Conservation (phyloP, 2,113 vertebrate species). For the Periophthalmodon schlosseri region DNA sequence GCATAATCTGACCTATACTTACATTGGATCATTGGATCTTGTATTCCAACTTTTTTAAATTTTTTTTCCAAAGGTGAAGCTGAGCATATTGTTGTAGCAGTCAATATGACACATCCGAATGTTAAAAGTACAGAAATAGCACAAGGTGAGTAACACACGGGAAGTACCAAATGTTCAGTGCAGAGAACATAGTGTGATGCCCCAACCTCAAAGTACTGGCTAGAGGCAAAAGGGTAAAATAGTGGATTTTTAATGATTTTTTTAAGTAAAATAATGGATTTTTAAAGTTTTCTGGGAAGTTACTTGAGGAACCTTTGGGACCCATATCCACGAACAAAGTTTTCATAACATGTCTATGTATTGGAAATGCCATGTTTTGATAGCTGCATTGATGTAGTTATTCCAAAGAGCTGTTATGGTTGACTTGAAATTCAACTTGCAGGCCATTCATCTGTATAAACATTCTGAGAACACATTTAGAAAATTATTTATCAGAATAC, state of each 20-base stretch:
- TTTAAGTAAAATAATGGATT: neutral
- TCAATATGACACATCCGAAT: neutral
- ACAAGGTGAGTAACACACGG: neutral
- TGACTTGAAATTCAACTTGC: too few species aligned
- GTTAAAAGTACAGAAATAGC: neutral
- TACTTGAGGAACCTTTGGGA: neutral
- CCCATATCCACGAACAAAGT: too few species aligned
- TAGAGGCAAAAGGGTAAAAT: neutral
- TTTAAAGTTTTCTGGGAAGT: neutral
- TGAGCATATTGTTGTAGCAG: neutral
- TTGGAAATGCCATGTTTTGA: too few species aligned
- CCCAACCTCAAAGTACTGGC: neutral
- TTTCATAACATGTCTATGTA: too few species aligned
- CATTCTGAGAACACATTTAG: neutral
- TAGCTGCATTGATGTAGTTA: too few species aligned
- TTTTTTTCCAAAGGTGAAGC: neutral
- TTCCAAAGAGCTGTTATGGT: too few species aligned
- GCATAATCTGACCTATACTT: too few species aligned
- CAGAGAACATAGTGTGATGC: neutral
- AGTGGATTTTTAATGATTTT: neutral
- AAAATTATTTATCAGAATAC: neutral
- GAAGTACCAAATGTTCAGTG: slow-evolving; percentile 3
- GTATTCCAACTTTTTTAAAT: neutral
- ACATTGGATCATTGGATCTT: neutral
- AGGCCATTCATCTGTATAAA: neutral